Conservation (phyloP, 2,113 vertebrate genomes). For the Leiothrix lutea region DNA sequence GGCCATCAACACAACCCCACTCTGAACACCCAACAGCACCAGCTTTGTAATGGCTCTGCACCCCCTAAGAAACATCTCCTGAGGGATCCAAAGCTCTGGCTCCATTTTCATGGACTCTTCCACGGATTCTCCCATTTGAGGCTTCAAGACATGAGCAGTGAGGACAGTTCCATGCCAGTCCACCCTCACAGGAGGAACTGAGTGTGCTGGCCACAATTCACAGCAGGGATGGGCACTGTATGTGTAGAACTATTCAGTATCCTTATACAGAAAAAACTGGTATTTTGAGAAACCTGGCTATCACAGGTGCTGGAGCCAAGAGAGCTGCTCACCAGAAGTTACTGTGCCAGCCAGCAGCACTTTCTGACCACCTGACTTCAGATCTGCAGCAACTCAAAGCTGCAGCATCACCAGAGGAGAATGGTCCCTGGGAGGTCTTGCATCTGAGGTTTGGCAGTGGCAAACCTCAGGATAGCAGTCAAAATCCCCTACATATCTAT, state of each 20-base stretch:
- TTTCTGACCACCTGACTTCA: not conserved
- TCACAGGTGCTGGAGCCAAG: not conserved
- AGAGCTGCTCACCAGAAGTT: not conserved
- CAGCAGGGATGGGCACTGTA: not conserved
- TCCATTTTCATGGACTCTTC: not conserved
- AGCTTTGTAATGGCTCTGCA: not conserved
- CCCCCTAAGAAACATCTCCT: fast-evolving
- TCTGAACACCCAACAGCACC: not conserved
- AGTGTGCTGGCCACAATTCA: not conserved
- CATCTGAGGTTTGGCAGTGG: fast-evolving
- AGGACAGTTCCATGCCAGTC: fast-evolving
- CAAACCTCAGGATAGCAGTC: not conserved
- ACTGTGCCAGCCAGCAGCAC: not conserved
- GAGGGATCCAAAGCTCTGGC: not conserved
- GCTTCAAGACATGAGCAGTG: not conserved
- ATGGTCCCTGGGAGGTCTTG: not conserved
- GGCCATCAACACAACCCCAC: not conserved
- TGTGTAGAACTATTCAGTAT: no score
- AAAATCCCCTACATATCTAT: not conserved
- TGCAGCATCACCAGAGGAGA: not conserved
- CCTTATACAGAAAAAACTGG: not conserved
- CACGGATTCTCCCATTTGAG: fast-evolving
- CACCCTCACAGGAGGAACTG: fast-evolving
- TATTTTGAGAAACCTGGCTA: not conserved
- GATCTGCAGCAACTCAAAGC: not conserved